A percentile compares a stretch with the other conserved stretches of the same genome.
Conservation (phyloP, 1,140 invertebrate genomes). For the Cotesia typhae region DNA sequence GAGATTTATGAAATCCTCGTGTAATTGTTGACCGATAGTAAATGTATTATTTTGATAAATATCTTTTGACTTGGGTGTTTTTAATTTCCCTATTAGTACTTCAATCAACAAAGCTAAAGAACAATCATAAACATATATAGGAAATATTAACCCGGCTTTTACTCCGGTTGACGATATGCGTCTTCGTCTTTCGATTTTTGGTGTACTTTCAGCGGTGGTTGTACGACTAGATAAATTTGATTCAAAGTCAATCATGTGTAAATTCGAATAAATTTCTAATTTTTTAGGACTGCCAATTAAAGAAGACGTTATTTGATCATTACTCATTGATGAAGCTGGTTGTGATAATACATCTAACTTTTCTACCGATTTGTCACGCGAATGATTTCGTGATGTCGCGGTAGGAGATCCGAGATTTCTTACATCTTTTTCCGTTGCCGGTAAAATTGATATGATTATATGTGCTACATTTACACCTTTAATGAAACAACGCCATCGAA, state of each 20-base stretch:
- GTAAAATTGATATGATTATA: conserved; percentile 76
- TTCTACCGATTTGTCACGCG: conserved; percentile 16
- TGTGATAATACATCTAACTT: conserved; percentile 5
- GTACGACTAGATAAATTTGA: conserved; percentile 45
- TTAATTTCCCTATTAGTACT: conserved; percentile 67
- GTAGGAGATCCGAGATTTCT: conserved; percentile 60
- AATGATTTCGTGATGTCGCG: conserved; percentile 23
- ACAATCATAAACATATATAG: conserved; percentile 78
- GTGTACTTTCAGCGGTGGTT: conserved; percentile 40
- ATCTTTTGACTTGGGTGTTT: conserved; percentile 61
- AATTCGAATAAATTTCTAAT: conserved; percentile 22
- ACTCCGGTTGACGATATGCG: conserved; percentile 40
- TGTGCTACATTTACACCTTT: conserved; percentile 72
- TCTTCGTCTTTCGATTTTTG: conserved; percentile 40
- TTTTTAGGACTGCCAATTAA: conserved; percentile 32
- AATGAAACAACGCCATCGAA: conserved; percentile 75
- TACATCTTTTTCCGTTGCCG: conserved; percentile 70
- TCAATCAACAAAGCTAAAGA: conserved; percentile 70
- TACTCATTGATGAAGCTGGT: not conserved
- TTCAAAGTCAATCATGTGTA: conserved; percentile 34
- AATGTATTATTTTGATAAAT: conserved; percentile 68
- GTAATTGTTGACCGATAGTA: conserved; percentile 54
- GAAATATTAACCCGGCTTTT: conserved; percentile 64
- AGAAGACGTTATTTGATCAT: conserved; percentile 21
- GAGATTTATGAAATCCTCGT: conserved; percentile 59